Base-by-base conservation (phyloP, 2,797 vertebrate genomes). In the Scyliorhinus canicula region DNA sequence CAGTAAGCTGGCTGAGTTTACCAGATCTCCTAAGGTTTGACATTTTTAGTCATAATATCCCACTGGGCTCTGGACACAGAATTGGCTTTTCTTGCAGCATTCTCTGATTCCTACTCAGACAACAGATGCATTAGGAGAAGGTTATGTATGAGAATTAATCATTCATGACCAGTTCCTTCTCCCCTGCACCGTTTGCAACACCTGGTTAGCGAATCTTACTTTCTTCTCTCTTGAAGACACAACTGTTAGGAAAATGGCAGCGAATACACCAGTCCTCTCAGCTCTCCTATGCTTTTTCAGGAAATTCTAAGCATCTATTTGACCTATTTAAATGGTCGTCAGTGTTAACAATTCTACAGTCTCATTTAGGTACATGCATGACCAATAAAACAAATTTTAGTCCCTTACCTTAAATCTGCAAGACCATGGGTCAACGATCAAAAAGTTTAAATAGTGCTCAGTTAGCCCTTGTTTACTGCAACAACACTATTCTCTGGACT, bases 331-430 rank as follows among this genome's bases (percentile, higher is more conserved):
- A 88, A 16, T 91, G n/a, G 19, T 11, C 9, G 57, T 91, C n/a
- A 9, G n/a, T 65, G 0, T 88, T 55, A 57, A 14, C 40, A n/a
- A 65, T 44, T 91, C 21, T 63, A 26, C 88, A 40, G 24, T 63
- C 60, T 91, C 57, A 44, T 91, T 77, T 44, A 91, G 19, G 24
- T 65, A 12, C n/a, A 12, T 63, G 57, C 12, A 12, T 91, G 26
- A n/a, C n/a, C 57, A 91, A 40, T 91, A 91, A 91, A 57, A 91
- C n/a, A 63, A 63, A 11, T 91, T n/a, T 44, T 91, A 91, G 40
- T 35, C 60, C 88, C 26, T 19, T n/a, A 65, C 57, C n/a, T 91
- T 65, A 91, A 65, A 65, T 63, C 19, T 63, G n/a, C 60, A n/a
- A 91, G 63, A 91, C 7, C n/a, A 91, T 44, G n/a, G 57, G 21